phyloP scores from a whole-genome alignment of 2,888 invertebrate genomes.

The Melieria crassipennis region DNA sequence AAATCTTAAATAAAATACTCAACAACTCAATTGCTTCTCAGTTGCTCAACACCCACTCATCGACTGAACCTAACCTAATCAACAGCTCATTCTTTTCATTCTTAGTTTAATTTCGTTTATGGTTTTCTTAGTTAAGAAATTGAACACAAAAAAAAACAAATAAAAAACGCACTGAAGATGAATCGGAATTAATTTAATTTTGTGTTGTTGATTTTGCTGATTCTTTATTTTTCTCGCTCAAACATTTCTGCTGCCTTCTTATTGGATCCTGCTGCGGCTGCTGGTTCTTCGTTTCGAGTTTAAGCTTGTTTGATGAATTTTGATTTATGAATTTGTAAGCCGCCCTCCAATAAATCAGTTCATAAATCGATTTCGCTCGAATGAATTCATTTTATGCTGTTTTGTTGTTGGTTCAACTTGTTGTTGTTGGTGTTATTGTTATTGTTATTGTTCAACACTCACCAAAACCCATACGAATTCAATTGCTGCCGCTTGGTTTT shows the following conservation, averaged over 20 bases:
- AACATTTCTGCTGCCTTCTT: constrained; percentile 2
- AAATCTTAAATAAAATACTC: no score
- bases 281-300: neutral
- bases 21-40: no score
- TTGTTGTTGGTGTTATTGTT: neutral
- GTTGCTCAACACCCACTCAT: no score
- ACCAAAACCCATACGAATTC: no score
- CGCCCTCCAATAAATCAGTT: constrained; percentile 49
- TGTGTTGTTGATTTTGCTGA: constrained; percentile 10
- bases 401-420: constrained; percentile 5
- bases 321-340: constrained; percentile 47
- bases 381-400: constrained; percentile 32
- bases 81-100: no score
- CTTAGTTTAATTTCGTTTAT: no score
- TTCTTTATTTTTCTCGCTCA: neutral
- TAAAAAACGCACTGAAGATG: neutral
- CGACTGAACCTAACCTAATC: no score
- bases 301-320: constrained; percentile 43
- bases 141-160: no score
- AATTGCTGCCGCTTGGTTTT: no score
- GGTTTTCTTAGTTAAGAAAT: no score
- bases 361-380: constrained; percentile 46
- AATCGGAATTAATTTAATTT: constrained; percentile 19
- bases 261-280: neutral
- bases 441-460: no score